Base-by-base conservation (phyloP, 2,888 invertebrate genomes). In the Xanthia togata region DNA sequence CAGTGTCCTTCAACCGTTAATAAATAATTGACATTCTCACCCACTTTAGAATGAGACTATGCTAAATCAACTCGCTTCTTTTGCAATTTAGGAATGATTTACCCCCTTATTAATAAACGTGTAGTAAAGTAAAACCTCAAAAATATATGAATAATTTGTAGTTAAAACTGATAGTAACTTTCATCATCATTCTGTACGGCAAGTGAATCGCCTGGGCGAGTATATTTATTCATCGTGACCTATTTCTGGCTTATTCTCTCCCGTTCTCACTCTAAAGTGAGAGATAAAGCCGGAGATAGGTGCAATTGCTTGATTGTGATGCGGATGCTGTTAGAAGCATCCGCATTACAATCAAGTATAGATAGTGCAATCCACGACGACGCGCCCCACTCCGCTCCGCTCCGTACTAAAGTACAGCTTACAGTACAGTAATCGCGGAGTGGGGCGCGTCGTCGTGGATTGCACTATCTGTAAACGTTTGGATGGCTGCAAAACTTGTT, bases 11-110 rank as follows among this genome's bases (percentile, higher is more conserved):
- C 31, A 50, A 67, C 14, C 1, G 5, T 31, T 41, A 62, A 26
- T 47, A 31, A 78, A 23, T 41, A 57, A 53, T 78, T 68, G 20
- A 38, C 20, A 31, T 73, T 31, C 44, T 35, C 9, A 35, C 41
- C 5, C 5, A 64, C n/a, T 35, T 44, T 14, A 47, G 12, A 63
- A 44, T 74, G 44, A 14, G 8, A 55, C 5, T 44, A n/a, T 14
- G n/a, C 20, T 50, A 60, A 26, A 53, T 44, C 6, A 65, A 55
- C 38, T n/a, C n/a, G 20, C 5, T 62, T 50, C 26, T 50, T 23
- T 23, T 57, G 50, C 35, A 57, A 62, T 70, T 64, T 35, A 17
- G n/a, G 26, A 77, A 59, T 71, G 12, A 14, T 41, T 60, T 14
- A n/a, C 17, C 68, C 53, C 35, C 35, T 68, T n/a, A 55, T 53